A percentile compares a stretch with the other conserved stretches of the same genome.
These are phyloP conservation scores for Automeris io DNA, from an alignment of 2,888 invertebrate genomes.

Conservation along the genomic window DNA sequence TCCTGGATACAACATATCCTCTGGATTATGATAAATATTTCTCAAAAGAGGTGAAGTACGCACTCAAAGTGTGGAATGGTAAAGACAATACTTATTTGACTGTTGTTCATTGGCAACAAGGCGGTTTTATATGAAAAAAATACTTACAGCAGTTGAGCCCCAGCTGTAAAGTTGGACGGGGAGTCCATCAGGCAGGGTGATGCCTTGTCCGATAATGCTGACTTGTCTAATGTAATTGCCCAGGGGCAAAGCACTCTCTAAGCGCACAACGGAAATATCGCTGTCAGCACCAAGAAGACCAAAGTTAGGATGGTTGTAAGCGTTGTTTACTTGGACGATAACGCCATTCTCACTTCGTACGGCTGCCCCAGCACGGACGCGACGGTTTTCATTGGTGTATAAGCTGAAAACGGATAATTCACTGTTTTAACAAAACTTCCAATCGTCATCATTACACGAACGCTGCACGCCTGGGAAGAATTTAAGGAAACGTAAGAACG, in stretches of 20 bases:
- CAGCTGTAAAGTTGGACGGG: constrained; percentile 21
- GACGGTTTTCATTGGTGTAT: constrained; percentile 24
- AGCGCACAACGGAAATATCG: constrained; percentile 38
- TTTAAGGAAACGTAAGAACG: too few species aligned
- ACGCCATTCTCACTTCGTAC: constrained; percentile 39
- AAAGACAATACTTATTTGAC: too few species aligned
- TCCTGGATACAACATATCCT: too few species aligned
- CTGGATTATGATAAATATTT: too few species aligned
- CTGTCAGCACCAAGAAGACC: constrained; percentile 15
- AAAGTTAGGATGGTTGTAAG: constrained; percentile 26
- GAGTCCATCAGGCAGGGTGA: constrained; percentile 11
- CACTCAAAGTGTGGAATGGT: too few species aligned
- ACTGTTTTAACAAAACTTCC: too few species aligned
- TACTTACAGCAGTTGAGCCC: constrained; percentile 21
- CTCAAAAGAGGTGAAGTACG: too few species aligned
- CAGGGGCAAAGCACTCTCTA: constrained; percentile 14
- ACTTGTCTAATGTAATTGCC: constrained; percentile 6
- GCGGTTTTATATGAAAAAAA: not conserved
- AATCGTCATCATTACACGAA: too few species aligned
- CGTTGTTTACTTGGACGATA: constrained; percentile 13
- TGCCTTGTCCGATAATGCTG: constrained; percentile 13
- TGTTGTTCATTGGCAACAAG: too few species aligned
- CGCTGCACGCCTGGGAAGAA: too few species aligned
- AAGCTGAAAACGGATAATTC: constrained; percentile 21
- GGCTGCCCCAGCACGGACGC: constrained; percentile 41